Evolutionary conservation across 2,888 invertebrate species (phyloP).

Genomic region (Tachina lurida): DNA sequence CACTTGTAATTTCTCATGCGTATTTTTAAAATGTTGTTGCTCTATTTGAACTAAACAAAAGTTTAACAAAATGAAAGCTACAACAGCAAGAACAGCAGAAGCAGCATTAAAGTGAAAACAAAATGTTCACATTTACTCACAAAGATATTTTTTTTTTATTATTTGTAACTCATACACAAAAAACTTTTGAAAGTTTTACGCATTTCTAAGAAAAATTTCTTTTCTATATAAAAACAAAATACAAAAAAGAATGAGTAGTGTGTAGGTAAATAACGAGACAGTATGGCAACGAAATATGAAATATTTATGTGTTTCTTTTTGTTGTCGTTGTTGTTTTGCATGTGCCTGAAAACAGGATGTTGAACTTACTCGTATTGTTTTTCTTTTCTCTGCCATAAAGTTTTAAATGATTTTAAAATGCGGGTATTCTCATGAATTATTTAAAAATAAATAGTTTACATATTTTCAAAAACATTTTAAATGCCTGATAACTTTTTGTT

Average conservation of each 20-base stretch:
- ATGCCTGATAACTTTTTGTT: background rate
- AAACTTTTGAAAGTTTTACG: conserved; percentile 51
- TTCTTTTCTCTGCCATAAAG: background rate
- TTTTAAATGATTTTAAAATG: conserved; percentile 18
- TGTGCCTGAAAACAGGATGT: conserved; percentile 33
- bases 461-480: background rate
- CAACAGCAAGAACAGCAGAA: conserved; percentile 12
- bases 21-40: conserved; percentile 13
- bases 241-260: background rate
- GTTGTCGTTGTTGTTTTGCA: background rate
- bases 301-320: conserved; percentile 11
- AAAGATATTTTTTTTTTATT: conserved; percentile 11
- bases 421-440: background rate
- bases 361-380: background rate
- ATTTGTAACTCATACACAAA: background rate
- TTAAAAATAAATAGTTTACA: background rate
- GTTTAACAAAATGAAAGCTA: conserved; percentile 33
- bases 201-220: conserved; percentile 41
- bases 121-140: background rate
- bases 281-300: conserved; percentile 44
- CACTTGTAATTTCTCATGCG: conserved; percentile 21
- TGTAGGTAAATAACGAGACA: conserved; percentile 44
- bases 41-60: conserved; percentile 42
- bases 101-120: background rate
- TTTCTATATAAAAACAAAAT: background rate